A percentile compares a stretch with the other conserved stretches of the same genome.
phyloP scores from a whole-genome alignment of 2,888 invertebrate species.

The Ormyrus thymus region DNA sequence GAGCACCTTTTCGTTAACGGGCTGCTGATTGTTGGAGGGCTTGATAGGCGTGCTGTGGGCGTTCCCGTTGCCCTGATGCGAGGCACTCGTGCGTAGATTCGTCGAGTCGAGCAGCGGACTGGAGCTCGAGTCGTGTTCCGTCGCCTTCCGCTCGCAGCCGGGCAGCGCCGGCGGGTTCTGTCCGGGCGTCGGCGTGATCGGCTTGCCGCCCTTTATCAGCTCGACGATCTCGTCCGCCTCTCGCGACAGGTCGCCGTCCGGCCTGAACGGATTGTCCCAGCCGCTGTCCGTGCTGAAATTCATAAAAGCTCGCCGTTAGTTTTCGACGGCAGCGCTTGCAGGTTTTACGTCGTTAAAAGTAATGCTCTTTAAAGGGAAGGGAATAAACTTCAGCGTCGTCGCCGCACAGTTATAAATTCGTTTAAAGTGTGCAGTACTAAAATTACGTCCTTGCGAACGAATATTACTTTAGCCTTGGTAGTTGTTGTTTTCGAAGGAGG shows the following conservation, averaged over 20 bases:
- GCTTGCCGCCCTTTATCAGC: constrained; percentile 93
- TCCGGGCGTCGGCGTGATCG: constrained; percentile 82
- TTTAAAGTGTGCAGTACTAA: too few relatives aligned
- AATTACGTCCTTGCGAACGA: too few relatives aligned
- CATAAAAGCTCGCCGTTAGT: constrained; percentile 18
- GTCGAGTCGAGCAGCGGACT: constrained; percentile 66
- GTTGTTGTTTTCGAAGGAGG: too few relatives aligned
- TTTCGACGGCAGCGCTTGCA: too few relatives aligned
- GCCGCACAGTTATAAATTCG: too few relatives aligned
- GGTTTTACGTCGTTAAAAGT: not conserved
- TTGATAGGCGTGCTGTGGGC: constrained; percentile 71
- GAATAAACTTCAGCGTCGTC: too few relatives aligned
- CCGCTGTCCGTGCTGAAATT: constrained; percentile 92
- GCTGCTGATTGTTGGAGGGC: constrained; percentile 66
- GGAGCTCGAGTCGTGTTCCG: constrained; percentile 69
- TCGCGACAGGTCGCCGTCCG: constrained; percentile 94
- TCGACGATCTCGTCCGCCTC: constrained; percentile 98
- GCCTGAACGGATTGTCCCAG: constrained; percentile 98
- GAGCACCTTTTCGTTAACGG: constrained; percentile 70
- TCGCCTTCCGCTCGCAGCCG: constrained; percentile 72
- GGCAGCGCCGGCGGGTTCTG: constrained; percentile 77
- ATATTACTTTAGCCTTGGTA: too few relatives aligned
- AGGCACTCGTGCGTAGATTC: constrained; percentile 63
- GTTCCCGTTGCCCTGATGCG: constrained; percentile 71
- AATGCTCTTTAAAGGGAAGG: not conserved